Base-by-base conservation (phyloP, 2,113 vertebrate genomes). In the Pampusana beccarii region DNA sequence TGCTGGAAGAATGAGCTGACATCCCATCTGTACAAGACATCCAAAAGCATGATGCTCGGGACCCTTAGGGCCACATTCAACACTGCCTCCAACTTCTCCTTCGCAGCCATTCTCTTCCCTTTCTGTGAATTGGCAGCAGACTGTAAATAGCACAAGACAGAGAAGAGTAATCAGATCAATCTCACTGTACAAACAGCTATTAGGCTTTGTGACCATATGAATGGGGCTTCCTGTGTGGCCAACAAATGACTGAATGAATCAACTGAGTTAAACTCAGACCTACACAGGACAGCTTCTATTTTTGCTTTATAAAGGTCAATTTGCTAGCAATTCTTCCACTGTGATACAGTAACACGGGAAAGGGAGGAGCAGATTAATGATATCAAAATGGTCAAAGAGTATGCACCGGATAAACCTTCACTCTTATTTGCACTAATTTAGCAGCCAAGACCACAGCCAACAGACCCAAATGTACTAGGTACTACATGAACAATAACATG, bases 1-100 rank as follows among this genome's bases (percentile, higher is more conserved):
- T 99, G 99, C 98, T 99, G 99, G 98, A 99, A 99, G 97, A 99
- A 99, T 24, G 99, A 99, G 98, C 99, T 99, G 97, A 99, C 99
- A 64, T 99, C 99, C 99, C 99, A 99, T 91, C 99, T 98, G 97
- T 99, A 99, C 61, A 99, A 98, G 96, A 99, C 99, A 69, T 99
- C 99, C 97, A 99, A 97, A 75, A 99, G 98, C 99, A 99, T 99
- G 98, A 99, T 99, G 98, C 99, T 99, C 57, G 99, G 99, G 75
- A 99, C 99, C 79, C 99, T 98, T 25, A 99, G 98, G 93, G 99
- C 99, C 98, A 99, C 99, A n/a, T 99, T 99, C 94, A 99, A 98
- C 79, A 99, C 98, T 51, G 99, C 98, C 98, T 99, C 99, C 88
- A 99, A 94, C 64, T 99, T 99, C 97, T 99, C 99, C 97, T 99